Base-by-base conservation (phyloP, 2,797 vertebrate species). In the Microhierax caerulescens region DNA sequence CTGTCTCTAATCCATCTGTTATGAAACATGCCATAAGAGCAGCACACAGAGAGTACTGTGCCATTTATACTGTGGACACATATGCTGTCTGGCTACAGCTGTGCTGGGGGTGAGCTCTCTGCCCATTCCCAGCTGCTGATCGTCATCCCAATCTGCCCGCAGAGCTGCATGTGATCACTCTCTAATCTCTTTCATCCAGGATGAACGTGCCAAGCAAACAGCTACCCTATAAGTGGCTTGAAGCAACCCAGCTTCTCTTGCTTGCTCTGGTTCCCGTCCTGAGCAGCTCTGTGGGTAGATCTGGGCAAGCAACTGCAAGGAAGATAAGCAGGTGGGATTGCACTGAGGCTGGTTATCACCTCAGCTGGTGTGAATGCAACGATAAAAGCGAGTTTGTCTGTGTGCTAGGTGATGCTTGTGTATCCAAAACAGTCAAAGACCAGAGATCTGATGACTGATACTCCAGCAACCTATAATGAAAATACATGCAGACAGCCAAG, bases 211-310 rank as follows among this genome's bases (percentile, higher is more conserved):
- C 34, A 17, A 75, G 39, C 14, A 7, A 8, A 21, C 43, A 67
- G 23, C 21, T 19, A 2, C 21, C 23, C 27, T 43, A 65, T 8
- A 27, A 53, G 47, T 0, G 13, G 27, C 28, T 28, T 1, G 10
- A 14, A 68, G 72, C 1, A 3, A 3, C 1, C 2, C 4, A 2
- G 4, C 11, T 11, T 0, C 1, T 10, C 5, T 2, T 0, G 11
- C 28, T 39, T 41, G 45, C 24, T 51, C 16, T 37, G 19, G 2
- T 43, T 0, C 11, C 5, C 3, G 10, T 2, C 23, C 6, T 0
- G 15, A 13, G 48, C 13, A n/a, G 24, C 22, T 14, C 34, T 3
- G 22, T 2, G 43, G 20, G 23, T 0, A 6, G n/a, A 3, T 7
- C 41, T 27, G 50, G 22, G 7, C 5, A 1, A 22, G 85, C 3